Evolutionary conservation across 2,888 invertebrate species (phyloP).

Genomic region (Trissoscelio sp.): DNA sequence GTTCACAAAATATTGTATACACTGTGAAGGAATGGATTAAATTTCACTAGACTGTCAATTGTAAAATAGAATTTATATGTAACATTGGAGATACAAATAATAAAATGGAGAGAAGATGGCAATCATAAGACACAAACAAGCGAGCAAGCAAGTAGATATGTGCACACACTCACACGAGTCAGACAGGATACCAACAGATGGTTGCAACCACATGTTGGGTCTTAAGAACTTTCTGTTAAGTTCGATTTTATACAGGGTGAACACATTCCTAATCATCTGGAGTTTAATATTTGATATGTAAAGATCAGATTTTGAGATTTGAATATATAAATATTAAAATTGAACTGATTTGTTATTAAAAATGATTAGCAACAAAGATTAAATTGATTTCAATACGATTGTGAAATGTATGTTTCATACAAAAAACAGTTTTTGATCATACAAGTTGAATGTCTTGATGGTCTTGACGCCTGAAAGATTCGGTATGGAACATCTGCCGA

Average conservation of each 20-base stretch:
- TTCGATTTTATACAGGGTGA: conserved; percentile 61
- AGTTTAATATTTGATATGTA: neutral
- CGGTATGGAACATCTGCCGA: conserved; percentile 67
- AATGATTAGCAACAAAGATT: neutral
- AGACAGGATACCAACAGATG: conserved; percentile 78
- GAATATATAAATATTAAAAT: no score
- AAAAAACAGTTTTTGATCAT: conserved; percentile 1
- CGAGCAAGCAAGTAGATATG: conserved; percentile 72
- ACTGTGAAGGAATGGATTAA: no score
- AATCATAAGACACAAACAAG: conserved; percentile 7
- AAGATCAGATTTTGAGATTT: no score
- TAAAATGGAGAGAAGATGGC: no score
- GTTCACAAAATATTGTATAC: neutral
- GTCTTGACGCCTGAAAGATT: conserved; percentile 61
- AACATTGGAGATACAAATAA: conserved; percentile 12
- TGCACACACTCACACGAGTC: conserved; percentile 3
- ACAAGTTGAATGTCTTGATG: conserved; percentile 13
- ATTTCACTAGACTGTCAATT: no score
- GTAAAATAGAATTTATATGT: neutral
- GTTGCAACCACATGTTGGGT: conserved; percentile 79
- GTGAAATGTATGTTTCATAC: no score
- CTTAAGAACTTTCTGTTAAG: conserved; percentile 74
- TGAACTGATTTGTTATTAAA: neutral
- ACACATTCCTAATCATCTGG: conserved; percentile 8
- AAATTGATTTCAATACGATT: no score